Conservation (phyloP, 2,113 vertebrate genomes). For the Psephotus haematonotus region DNA sequence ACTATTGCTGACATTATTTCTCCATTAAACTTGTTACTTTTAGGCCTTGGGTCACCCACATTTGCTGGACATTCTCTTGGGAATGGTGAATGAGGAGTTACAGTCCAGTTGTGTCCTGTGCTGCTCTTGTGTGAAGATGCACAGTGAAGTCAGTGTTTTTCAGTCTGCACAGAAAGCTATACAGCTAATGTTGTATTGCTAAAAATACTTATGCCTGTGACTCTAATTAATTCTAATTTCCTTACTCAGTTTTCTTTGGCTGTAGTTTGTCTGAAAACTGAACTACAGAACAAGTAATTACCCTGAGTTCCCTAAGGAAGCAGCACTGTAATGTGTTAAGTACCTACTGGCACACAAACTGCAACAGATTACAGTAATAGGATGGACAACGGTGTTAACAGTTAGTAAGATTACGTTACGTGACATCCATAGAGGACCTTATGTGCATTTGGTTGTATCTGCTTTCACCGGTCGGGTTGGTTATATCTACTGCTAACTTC, state of each 20-base stretch:
- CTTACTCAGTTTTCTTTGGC: background rate
- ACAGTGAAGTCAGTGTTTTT: background rate
- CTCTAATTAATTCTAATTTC: background rate
- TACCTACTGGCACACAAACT: background rate
- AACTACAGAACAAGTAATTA: background rate
- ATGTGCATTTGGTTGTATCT: conserved; percentile 88
- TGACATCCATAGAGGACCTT: conserved; percentile 43
- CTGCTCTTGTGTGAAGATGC: background rate
- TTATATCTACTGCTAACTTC: conserved; percentile 81
- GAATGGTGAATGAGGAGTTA: background rate
- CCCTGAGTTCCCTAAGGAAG: background rate
- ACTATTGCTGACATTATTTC: background rate
- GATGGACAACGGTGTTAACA: fast-evolving
- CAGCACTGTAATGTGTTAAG: fast-evolving
- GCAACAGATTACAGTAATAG: background rate
- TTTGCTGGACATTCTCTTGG: background rate
- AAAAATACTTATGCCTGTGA: background rate
- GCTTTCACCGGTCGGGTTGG: conserved; percentile 78
- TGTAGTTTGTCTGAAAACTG: background rate
- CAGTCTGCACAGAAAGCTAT: background rate
- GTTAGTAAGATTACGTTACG: fast-evolving
- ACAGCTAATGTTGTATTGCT: background rate
- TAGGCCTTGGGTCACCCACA: background rate
- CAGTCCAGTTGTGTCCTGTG: background rate
- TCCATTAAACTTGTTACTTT: background rate